These are phyloP conservation scores for Drosophila pruinosa DNA, from an alignment of 1,140 invertebrate species.

Conservation along the genomic window DNA sequence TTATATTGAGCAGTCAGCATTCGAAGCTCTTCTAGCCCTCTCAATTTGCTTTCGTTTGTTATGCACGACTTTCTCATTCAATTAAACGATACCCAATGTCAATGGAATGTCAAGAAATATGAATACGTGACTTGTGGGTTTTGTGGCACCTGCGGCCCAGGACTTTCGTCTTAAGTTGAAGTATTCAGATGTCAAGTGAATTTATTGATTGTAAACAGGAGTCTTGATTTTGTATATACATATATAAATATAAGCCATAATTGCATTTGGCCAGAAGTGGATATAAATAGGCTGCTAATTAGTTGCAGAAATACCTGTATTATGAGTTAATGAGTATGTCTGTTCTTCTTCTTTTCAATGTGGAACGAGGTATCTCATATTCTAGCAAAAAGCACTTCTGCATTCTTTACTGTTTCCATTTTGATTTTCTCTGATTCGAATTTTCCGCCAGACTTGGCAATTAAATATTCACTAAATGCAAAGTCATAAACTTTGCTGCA, in stretches of 20 bases:
- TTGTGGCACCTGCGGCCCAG: constrained; percentile 14
- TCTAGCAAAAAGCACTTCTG: neutral
- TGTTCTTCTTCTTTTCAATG: neutral
- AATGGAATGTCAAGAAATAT: constrained; percentile 51
- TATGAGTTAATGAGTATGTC: too few species aligned
- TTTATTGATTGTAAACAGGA: constrained; percentile 20
- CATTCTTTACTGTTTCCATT: neutral
- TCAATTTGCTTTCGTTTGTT: constrained; percentile 47
- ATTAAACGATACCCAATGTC: constrained; percentile 48
- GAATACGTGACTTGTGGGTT: constrained; percentile 52
- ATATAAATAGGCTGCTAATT: neutral
- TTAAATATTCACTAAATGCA: constrained; percentile 19
- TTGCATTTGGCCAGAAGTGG: neutral
- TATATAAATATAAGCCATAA: neutral
- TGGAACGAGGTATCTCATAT: neutral
- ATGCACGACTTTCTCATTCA: constrained; percentile 65
- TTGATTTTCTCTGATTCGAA: neutral
- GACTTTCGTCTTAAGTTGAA: neutral
- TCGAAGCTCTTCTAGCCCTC: constrained; percentile 1
- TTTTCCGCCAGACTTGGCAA: constrained; percentile 24
- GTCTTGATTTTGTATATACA: neutral
- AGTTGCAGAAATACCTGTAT: neutral
- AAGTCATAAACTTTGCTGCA: constrained; percentile 22
- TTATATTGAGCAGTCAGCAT: constrained; percentile 44
- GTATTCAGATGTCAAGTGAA: constrained; percentile 2